Percentiles rank a stretch among this genome's conserved stretches.
These are phyloP conservation scores for Thereva nobilitata DNA, from an alignment of 2,888 invertebrate genomes.

Conservation along the genomic window DNA sequence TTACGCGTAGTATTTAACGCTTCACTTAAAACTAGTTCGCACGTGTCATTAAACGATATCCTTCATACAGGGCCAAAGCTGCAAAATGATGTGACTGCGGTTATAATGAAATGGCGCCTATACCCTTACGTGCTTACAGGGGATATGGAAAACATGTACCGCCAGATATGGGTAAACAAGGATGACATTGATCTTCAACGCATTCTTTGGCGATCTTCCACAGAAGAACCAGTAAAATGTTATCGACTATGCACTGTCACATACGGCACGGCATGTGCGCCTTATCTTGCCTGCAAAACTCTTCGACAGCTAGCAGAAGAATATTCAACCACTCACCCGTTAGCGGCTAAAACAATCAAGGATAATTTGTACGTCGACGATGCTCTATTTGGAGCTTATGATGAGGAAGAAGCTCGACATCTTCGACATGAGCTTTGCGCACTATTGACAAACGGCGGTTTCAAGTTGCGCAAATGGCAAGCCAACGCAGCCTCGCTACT, in stretches of 20 bases:
- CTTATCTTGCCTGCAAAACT: slow-evolving; percentile 21
- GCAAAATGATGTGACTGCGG: slow-evolving; percentile 3
- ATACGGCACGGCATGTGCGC: slow-evolving; percentile 26
- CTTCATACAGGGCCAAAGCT: too few relatives aligned
- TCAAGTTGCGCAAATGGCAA: slow-evolving; percentile 24
- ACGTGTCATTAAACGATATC: slow-evolving; percentile 25
- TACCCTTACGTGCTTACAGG: slow-evolving; percentile 3
- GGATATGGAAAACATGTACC: slow-evolving; percentile 32
- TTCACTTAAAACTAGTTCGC: neutral
- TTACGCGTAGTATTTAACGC: slow-evolving; percentile 32
- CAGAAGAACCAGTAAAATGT: neutral
- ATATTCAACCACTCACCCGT: too few relatives aligned
- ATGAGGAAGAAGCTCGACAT: too few relatives aligned
- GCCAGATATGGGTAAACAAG: neutral
- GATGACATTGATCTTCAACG: slow-evolving; percentile 14
- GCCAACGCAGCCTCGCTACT: slow-evolving; percentile 5
- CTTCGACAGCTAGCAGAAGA: too few relatives aligned
- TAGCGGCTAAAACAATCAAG: too few relatives aligned
- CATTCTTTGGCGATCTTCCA: slow-evolving; percentile 20
- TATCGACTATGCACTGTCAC: slow-evolving; percentile 24
- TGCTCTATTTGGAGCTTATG: too few relatives aligned
- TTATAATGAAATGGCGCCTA: slow-evolving; percentile 1
- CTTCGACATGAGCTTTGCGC: too few relatives aligned
- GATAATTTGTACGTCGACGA: too few relatives aligned
- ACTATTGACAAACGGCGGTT: neutral